phyloP scores from a whole-genome alignment of 2,113 vertebrate genomes.

The Gobius niger region DNA sequence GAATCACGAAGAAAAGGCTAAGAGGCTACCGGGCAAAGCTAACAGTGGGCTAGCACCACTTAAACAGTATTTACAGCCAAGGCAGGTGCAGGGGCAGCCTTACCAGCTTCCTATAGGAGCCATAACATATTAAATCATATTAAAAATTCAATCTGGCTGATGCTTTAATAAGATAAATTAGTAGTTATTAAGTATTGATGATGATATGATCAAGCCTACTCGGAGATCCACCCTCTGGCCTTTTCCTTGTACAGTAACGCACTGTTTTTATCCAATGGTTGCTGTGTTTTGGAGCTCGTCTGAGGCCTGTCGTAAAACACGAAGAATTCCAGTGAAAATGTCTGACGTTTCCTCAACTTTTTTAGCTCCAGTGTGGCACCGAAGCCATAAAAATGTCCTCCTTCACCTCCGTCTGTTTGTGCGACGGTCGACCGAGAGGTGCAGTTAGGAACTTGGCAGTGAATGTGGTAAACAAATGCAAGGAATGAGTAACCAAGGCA shows the following conservation, averaged over 20 bases:
- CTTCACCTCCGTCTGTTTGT: constrained; percentile 48
- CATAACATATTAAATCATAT: not conserved
- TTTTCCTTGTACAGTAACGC: constrained; percentile 5
- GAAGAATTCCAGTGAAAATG: constrained; percentile 48
- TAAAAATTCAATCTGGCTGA: not conserved
- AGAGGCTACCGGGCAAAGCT: too few species aligned
- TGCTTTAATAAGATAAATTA: not conserved
- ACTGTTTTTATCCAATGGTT: constrained; percentile 22
- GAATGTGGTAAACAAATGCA: constrained; percentile 45
- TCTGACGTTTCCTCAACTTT: constrained; percentile 28
- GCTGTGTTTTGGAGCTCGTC: constrained; percentile 8
- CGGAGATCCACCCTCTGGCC: constrained; percentile 7
- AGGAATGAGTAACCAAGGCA: constrained; percentile 24
- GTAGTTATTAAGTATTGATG: too few species aligned
- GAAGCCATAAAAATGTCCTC: constrained; percentile 54
- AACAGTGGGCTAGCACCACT: too few species aligned
- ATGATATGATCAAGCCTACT: constrained; percentile 26
- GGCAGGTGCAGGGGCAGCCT: constrained; percentile 36
- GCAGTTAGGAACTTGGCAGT: constrained; percentile 35
- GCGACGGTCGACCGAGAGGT: constrained; percentile 22
- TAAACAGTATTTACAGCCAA: too few species aligned
- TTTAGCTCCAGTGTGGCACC: constrained; percentile 15
- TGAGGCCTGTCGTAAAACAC: constrained; percentile 46
- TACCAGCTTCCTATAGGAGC: constrained; percentile 8
- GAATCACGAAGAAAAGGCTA: too few species aligned